Percentiles rank a stretch among this genome's conserved stretches.
Conservation (phyloP, 2,888 invertebrate species). For the Sacculina carcini region DNA sequence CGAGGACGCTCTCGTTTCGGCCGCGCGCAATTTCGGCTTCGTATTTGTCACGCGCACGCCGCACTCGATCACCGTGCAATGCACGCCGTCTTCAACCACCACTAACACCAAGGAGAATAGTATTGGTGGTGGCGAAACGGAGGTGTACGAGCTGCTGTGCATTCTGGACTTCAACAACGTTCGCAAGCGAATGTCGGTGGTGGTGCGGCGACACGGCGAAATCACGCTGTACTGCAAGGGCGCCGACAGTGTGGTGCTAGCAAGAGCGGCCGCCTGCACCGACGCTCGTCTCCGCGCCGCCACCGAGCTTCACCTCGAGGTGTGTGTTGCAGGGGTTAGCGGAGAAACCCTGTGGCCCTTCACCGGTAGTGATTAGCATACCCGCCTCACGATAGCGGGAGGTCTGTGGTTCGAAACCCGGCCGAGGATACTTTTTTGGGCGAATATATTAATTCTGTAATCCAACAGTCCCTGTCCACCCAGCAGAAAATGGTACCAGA, state of each 20-base stretch:
- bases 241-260: slow-evolving; percentile 92
- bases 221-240: slow-evolving; percentile 86
- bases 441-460: too few species aligned
- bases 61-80: slow-evolving; percentile 72
- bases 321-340: slow-evolving; percentile 25
- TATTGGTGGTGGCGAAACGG: slow-evolving; percentile 23
- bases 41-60: slow-evolving; percentile 82
- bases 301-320: slow-evolving; percentile 82
- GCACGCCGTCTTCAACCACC: too few species aligned
- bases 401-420: too few species aligned
- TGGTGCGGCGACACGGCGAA: slow-evolving; percentile 51
- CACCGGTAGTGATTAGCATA: background rate
- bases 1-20: slow-evolving; percentile 86
- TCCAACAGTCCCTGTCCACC: too few species aligned
- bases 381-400: background rate
- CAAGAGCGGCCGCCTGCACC: slow-evolving; percentile 53
- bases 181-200: slow-evolving; percentile 95
- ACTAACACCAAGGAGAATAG: too few species aligned
- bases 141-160: slow-evolving; percentile 66
- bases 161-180: slow-evolving; percentile 99
- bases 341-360: too few species aligned
- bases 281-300: too few species aligned
- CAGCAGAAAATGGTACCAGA: too few species aligned
- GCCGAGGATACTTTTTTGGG: too few species aligned
- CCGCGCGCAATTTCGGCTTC: slow-evolving; percentile 94